Conservation (phyloP, 2,888 invertebrate species). For the Sinelater perroti region DNA sequence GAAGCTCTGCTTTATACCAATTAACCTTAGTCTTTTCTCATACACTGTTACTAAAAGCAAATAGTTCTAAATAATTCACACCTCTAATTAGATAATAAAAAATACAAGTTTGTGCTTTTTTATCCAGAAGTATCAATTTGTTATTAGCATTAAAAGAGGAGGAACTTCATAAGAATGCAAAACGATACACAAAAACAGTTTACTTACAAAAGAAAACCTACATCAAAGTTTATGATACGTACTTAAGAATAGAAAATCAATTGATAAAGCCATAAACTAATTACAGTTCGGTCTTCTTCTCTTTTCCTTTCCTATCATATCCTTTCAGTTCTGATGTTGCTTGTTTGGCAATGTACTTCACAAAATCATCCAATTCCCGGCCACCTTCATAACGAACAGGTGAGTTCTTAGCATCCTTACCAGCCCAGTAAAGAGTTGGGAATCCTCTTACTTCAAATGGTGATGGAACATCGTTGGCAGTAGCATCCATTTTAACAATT, state of each 20-base stretch:
- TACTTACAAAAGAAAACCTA: constrained; percentile 34
- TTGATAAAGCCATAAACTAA: constrained; percentile 13
- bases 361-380: constrained; percentile 90
- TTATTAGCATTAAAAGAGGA: no score
- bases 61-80: no score
- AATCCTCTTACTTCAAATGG: constrained; percentile 94
- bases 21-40: no score
- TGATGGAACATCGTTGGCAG: constrained; percentile 96
- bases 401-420: constrained; percentile 79
- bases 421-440: constrained; percentile 96
- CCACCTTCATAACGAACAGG: constrained; percentile 90
- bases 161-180: no score
- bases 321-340: constrained; percentile 87
- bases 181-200: constrained; percentile 13
- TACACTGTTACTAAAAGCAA: no score
- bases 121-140: no score
- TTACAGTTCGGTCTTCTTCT: constrained; percentile 71
- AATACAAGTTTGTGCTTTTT: no score
- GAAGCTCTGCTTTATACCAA: no score
- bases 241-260: constrained; percentile 17
- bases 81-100: no score
- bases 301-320: constrained; percentile 85
- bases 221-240: constrained; percentile 25
- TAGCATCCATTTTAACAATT: constrained; percentile 98
- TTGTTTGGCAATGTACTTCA: constrained; percentile 93